Percentiles rank a stretch among this genome's conserved stretches.
Conservation (phyloP, 2,888 invertebrate genomes). For the Formica aserva region DNA sequence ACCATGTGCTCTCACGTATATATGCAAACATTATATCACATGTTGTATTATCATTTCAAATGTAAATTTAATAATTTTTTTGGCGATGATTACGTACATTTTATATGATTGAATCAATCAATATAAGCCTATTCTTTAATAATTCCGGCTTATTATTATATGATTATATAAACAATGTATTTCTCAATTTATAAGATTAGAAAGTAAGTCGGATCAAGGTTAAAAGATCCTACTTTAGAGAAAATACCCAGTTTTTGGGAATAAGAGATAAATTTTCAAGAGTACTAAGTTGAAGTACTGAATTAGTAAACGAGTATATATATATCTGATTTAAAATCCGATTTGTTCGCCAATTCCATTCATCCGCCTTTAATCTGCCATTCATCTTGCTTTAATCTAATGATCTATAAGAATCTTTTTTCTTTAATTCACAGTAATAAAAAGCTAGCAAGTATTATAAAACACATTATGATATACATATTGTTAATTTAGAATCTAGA, state of each 20-base stretch:
- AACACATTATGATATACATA: neutral
- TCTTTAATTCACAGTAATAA: neutral
- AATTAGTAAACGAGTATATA: conserved; percentile 10
- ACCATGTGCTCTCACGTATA: neutral
- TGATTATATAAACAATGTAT: neutral
- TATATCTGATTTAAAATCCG: conserved; percentile 26
- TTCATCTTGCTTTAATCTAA: neutral
- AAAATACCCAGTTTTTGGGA: conserved; percentile 7
- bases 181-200: conserved; percentile 15
- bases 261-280: conserved; percentile 30
- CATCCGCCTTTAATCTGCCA: neutral
- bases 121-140: neutral
- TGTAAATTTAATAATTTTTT: neutral
- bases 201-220: neutral
- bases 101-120: conserved; percentile 1
- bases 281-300: conserved; percentile 5
- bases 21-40: neutral
- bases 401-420: conserved; percentile 8
- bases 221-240: conserved; percentile 3
- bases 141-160: neutral
- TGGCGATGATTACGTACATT: neutral
- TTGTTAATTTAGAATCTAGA: neutral
- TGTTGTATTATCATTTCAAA: neutral
- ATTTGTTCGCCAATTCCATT: conserved; percentile 24
- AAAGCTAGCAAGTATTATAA: conserved; percentile 4